These are phyloP conservation scores for Kuschelorhynchus macadamiae DNA, from an alignment of 2,888 invertebrate genomes.

Conservation along the genomic window DNA sequence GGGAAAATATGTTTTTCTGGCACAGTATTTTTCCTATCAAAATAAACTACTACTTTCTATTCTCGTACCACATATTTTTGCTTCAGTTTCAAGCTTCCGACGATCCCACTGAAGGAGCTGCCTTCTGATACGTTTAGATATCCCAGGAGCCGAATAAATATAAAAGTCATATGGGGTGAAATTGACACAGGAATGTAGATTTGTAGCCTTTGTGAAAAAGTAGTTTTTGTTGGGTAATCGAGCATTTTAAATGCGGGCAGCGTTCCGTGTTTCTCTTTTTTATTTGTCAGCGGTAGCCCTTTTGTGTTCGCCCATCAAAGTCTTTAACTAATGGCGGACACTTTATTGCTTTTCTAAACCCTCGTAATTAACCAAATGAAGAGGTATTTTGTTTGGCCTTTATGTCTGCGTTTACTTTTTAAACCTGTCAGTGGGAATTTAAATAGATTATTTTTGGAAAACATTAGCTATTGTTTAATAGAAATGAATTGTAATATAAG, in stretches of 20 bases:
- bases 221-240: neutral
- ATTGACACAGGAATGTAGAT: conserved; percentile 10
- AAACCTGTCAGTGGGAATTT: no score
- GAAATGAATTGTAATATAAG: no score
- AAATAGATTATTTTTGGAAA: no score
- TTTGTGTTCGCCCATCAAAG: conserved; percentile 15
- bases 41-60: conserved; percentile 1
- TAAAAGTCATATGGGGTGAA: conserved; percentile 15
- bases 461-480: no score
- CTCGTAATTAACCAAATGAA: conserved; percentile 16
- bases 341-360: conserved; percentile 18
- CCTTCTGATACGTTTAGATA: neutral
- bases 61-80: conserved; percentile 5
- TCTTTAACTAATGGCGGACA: conserved; percentile 1
- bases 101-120: conserved; percentile 11
- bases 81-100: conserved; percentile 14
- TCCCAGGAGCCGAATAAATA: conserved; percentile 19
- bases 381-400: neutral
- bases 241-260: conserved; percentile 9
- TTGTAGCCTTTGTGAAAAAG: conserved; percentile 8
- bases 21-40: no score
- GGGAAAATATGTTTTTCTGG: no score
- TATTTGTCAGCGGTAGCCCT: conserved; percentile 13
- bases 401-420: no score
- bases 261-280: conserved; percentile 14